phyloP scores from a whole-genome alignment of 2,888 invertebrate genomes.

The Polyommatus iphigenia region DNA sequence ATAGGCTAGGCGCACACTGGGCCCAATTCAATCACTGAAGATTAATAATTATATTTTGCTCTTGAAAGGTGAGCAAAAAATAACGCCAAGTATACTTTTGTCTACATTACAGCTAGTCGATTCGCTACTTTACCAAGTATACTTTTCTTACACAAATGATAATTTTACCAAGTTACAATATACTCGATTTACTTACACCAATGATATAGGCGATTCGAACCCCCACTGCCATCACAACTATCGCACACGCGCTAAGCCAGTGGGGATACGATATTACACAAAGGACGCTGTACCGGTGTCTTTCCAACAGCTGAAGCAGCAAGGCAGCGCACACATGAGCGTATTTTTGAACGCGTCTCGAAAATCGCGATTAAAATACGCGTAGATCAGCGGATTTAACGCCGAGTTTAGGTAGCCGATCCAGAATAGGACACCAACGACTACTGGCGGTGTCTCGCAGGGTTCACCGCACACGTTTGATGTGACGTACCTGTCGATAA shows the following conservation, averaged over 20 bases:
- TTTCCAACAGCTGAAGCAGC: conserved; percentile 88
- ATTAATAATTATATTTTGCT: too few species aligned
- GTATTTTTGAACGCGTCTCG: conserved; percentile 97
- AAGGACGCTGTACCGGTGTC: conserved; percentile 81
- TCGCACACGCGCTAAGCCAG: conserved; percentile 16
- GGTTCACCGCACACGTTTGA: conserved; percentile 90
- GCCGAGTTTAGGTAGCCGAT: conserved; percentile 98
- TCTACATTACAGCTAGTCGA: neutral
- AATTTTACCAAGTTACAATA: too few species aligned
- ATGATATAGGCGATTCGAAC: neutral
- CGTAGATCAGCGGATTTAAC: conserved; percentile 96
- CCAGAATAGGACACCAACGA: conserved; percentile 97
- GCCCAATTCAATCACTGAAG: too few species aligned
- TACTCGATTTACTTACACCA: neutral
- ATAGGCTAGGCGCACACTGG: too few species aligned
- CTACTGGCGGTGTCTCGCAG: conserved; percentile 90
- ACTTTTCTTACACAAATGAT: too few species aligned
- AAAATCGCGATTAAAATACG: conserved; percentile 97
- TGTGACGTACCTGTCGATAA: conserved; percentile 86
- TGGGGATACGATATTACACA: conserved; percentile 63
- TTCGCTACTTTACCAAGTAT: too few species aligned
- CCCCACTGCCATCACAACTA: conserved; percentile 11
- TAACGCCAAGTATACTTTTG: neutral
- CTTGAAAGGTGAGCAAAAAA: neutral
- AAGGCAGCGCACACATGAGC: conserved; percentile 90